phyloP scores from a whole-genome alignment of 37 sponge, comb jelly and placozoan genomes.

The Halisarca cf. caerulea region DNA sequence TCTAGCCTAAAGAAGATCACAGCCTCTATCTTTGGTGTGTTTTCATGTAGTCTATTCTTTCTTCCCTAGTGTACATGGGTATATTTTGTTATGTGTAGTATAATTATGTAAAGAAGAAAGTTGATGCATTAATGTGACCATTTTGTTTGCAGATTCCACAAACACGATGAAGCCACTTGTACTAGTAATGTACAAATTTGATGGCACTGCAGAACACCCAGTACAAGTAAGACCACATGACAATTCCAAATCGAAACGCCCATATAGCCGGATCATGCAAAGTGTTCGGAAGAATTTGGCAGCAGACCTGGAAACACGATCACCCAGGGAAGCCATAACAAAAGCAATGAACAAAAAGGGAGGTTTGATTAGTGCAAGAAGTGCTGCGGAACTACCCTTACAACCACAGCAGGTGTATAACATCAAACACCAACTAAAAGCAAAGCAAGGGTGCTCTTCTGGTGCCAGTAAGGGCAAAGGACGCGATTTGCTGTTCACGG shows the following conservation, averaged over 20 bases:
- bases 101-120: too few relatives aligned
- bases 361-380: conserved; percentile 1
- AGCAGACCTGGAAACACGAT: background rate
- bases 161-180: background rate
- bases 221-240: conserved; percentile 19
- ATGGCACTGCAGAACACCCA: conserved; percentile 25
- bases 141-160: background rate
- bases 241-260: background rate
- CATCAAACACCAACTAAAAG: background rate
- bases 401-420: conserved; percentile 17
- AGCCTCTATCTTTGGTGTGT: background rate
- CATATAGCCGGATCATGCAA: conserved; percentile 15
- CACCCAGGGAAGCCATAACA: conserved; percentile 15
- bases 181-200: conserved; percentile 23
- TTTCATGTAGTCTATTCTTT: background rate
- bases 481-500: background rate
- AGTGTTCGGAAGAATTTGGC: conserved; percentile 11
- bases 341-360: background rate
- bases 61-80: too few relatives aligned
- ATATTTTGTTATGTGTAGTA: too few relatives aligned
- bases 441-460: background rate
- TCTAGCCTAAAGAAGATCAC: background rate
- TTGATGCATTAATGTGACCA: too few relatives aligned
- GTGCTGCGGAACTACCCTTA: background rate
- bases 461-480: conserved; percentile 3